Evolutionary conservation across 2,113 vertebrate species (phyloP), one percentile per base, ranked within the genome.

Genomic region (Taurulus bubalis): DNA sequence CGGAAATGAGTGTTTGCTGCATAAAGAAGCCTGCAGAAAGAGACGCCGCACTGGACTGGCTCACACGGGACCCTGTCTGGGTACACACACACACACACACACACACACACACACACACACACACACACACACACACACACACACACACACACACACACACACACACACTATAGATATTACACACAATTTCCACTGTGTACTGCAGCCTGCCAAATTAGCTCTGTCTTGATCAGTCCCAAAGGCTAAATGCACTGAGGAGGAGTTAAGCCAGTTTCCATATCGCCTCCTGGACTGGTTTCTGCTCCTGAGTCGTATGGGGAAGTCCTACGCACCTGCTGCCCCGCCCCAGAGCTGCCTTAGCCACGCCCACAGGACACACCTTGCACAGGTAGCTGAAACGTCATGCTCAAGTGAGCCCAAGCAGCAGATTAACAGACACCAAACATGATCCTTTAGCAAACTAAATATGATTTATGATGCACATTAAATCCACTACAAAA

Each of bases 21-120:
- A 94, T 79, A 94, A 93, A 80, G 93, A 95, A 64, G 87, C 94
- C 71, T 95, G 95, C 76, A 90, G 91, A 75, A 95, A 92, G 90
- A 94, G 90, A 79, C 90, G 87, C 0, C 88, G 87, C 71, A 93
- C 68, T 3, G 91, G 90, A 47, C 85, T 94, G 68, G 93, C 95
- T 60, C 94, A 95, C 79, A 73, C 18, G 68, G 94, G 95, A 82
- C 78, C 89, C 47, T 95, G 94, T 80, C 83, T 90, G 22, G 92
- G 95, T 96, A 94, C 87, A 59, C 42, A 47, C 16, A 69, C 45
- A 69, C 68, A 51, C 58, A 80, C 67, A 55, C 58, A 80, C 67
- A 55, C 58, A 80, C 28, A 58, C 38, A 42, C 15, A 49, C 38
- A 67, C 45, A 55, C 51, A 80, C 30, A 32, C 30, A 32, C 30